phyloP scores from a whole-genome alignment of 2,797 vertebrate species.

The Pagetopsis macropterus region DNA sequence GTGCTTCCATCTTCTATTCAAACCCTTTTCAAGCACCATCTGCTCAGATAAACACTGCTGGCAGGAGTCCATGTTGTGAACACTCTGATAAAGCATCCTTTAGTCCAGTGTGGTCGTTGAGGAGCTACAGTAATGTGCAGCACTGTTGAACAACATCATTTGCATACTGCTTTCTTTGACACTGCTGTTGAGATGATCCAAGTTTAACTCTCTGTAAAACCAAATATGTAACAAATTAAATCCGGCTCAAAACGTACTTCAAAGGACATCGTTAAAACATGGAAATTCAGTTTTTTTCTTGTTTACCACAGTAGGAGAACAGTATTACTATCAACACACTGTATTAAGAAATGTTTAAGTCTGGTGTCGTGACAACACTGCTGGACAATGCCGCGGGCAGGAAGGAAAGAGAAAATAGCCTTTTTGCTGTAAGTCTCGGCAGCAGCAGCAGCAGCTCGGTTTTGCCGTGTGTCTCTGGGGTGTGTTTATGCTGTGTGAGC shows the following conservation, averaged over 20 bases:
- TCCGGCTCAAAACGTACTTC: not conserved
- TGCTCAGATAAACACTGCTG: constrained; percentile 15
- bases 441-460: too few species aligned
- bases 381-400: constrained; percentile 26
- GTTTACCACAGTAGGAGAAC: not conserved
- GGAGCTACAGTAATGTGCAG: constrained; percentile 11
- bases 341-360: not conserved
- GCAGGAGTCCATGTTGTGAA: constrained; percentile 10
- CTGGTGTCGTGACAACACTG: constrained; percentile 25
- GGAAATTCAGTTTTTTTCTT: not conserved
- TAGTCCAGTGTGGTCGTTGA: constrained; percentile 4
- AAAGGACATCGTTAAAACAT: not conserved
- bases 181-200: not conserved
- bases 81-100: not conserved
- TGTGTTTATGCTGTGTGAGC: constrained; percentile 68
- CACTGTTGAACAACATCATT: constrained; percentile 11
- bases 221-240: not conserved
- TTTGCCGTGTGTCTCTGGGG: constrained; percentile 39
- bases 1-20: constrained; percentile 14
- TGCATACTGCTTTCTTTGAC: constrained; percentile 10
- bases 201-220: constrained; percentile 1
- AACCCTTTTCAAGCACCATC: constrained; percentile 21
- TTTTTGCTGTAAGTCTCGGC: constrained; percentile 34
- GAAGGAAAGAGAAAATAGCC: constrained; percentile 19
- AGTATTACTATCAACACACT: not conserved